These are phyloP conservation scores for Chunga burmeisteri DNA, from an alignment of 2,113 vertebrate species.

Conservation along the genomic window DNA sequence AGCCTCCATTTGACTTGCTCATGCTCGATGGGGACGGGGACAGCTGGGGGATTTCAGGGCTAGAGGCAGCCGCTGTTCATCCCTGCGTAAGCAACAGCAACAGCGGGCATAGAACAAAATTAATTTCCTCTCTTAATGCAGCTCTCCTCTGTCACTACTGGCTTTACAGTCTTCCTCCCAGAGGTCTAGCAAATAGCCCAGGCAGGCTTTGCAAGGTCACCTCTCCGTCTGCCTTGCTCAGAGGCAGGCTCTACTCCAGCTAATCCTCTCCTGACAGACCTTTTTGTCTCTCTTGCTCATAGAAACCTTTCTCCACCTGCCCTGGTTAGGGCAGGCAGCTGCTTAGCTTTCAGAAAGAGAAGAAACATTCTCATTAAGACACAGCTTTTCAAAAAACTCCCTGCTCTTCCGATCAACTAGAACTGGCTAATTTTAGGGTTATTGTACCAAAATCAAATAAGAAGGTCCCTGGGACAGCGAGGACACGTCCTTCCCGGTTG, in stretches of 20 bases:
- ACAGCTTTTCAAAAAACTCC: neutral
- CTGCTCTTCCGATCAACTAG: neutral
- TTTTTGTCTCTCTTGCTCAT: neutral
- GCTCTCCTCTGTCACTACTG: neutral
- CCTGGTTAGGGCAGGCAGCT: neutral
- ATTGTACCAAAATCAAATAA: neutral
- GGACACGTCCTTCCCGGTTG: neutral
- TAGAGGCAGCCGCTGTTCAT: neutral
- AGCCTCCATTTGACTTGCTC: neutral
- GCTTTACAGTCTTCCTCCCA: neutral
- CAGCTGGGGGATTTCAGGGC: neutral
- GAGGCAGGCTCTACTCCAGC: neutral
- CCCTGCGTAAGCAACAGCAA: neutral
- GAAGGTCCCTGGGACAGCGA: neutral
- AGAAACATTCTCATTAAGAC: neutral
- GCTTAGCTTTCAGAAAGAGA: neutral
- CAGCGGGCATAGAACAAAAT: neutral
- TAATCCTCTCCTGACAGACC: constrained; percentile 29
- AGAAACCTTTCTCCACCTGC: neutral
- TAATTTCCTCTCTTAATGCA: neutral
- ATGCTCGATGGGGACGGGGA: neutral
- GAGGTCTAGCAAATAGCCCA: neutral
- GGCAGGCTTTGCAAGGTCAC: constrained; percentile 24
- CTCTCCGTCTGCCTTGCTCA: neutral
- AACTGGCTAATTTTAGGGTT: neutral